Percentiles rank a stretch among this genome's conserved stretches.
Conservation (phyloP, 1,140 invertebrate species). For the Drosophila malerkotliana region DNA sequence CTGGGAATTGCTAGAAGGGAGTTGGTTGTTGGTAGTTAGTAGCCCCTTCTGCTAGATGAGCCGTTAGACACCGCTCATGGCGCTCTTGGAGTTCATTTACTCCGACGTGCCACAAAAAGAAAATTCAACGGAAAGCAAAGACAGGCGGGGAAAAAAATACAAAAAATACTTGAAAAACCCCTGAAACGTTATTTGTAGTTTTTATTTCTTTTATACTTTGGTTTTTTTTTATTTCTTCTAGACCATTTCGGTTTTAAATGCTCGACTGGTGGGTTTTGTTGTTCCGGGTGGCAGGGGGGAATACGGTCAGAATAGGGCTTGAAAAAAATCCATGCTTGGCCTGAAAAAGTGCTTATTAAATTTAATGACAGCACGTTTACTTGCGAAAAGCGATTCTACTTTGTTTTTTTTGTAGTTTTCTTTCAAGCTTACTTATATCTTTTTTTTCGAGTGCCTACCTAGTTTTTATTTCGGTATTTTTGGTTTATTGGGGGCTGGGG, state of each 20-base stretch:
- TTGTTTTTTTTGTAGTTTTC: conserved; percentile 38
- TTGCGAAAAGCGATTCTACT: conserved; percentile 77
- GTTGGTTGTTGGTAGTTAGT: neutral
- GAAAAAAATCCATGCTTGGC: conserved; percentile 75
- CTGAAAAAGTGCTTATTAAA: conserved; percentile 81
- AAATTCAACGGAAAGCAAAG: conserved; percentile 60
- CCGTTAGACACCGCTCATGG: conserved; percentile 63
- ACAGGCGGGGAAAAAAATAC: neutral
- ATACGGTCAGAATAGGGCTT: conserved; percentile 29
- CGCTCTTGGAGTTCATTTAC: conserved; percentile 72
- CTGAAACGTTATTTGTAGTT: conserved; percentile 58
- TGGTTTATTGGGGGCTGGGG: conserved; percentile 51
- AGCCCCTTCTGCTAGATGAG: conserved; percentile 43
- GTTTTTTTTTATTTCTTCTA: conserved; percentile 45
- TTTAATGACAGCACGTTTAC: conserved; percentile 83
- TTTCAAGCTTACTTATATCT: conserved; percentile 42
- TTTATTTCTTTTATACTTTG: conserved; percentile 45
- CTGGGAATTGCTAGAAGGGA: neutral
- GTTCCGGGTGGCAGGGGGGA: conserved; percentile 1
- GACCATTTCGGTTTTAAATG: conserved; percentile 70
- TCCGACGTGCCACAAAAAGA: conserved; percentile 45
- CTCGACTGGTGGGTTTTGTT: conserved; percentile 47
- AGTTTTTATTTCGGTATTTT: conserved; percentile 26
- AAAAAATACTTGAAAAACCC: conserved; percentile 9
- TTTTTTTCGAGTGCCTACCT: conserved; percentile 23